Evolutionary conservation across 1,140 invertebrate species (phyloP).

Genomic region (Drosophila paulistorum): DNA sequence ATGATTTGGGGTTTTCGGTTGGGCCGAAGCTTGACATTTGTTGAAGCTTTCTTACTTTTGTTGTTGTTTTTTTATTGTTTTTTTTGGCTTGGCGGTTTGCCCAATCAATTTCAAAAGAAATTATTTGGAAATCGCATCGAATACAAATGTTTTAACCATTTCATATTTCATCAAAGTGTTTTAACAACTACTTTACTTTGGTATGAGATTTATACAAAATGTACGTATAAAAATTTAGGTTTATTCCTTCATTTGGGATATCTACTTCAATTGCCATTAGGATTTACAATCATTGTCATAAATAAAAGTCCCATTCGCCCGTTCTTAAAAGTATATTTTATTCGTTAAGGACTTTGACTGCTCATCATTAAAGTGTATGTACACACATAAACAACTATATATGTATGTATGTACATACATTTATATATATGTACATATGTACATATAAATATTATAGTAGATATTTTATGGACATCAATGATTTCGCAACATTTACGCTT

Average conservation of each 20-base stretch:
- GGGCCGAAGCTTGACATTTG: background rate
- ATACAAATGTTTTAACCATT: background rate
- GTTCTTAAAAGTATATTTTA: constrained; percentile 2
- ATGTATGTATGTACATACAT: no score
- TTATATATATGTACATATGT: background rate
- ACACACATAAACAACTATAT: background rate
- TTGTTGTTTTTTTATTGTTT: no score
- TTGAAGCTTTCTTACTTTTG: background rate
- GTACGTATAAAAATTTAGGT: background rate
- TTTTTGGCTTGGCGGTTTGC: background rate
- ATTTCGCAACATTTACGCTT: constrained; percentile 15
- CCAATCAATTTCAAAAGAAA: background rate
- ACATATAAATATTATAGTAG: constrained; percentile 13
- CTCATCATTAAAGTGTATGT: constrained; percentile 13
- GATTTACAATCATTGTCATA: constrained; percentile 8
- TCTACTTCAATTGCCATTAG: background rate
- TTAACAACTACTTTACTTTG: no score
- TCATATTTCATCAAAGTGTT: no score
- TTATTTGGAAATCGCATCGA: background rate
- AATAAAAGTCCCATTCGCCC: constrained; percentile 2
- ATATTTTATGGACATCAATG: constrained; percentile 15
- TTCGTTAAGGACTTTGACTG: background rate
- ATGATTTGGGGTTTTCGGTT: constrained; percentile 13
- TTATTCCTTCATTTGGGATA: background rate
- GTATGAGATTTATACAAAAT: background rate